A percentile compares a stretch with the other conserved stretches of the same genome.
phyloP scores from a whole-genome alignment of 2,797 vertebrate genomes.

The Peromyscus nudipes region DNA sequence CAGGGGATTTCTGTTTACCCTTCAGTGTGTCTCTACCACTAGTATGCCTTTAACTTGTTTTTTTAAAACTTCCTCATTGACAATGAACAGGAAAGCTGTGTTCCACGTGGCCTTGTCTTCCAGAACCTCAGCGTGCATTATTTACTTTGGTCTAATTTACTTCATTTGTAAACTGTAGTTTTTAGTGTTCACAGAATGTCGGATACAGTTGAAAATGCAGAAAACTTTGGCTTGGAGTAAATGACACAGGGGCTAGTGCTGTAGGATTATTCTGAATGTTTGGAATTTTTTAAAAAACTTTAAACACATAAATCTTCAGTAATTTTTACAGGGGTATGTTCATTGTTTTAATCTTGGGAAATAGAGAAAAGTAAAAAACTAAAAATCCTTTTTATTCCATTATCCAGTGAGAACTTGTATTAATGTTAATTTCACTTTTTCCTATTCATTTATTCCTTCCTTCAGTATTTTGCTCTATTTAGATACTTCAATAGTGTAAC shows the following conservation, averaged over 20 bases:
- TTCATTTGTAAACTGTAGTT: background rate
- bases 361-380: background rate
- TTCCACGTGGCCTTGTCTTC: background rate
- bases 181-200: background rate
- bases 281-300: background rate
- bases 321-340: conserved; percentile 27
- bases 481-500: background rate
- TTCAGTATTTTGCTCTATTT: conserved; percentile 11
- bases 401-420: background rate
- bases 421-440: conserved; percentile 14
- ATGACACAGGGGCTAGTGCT: background rate
- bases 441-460: background rate
- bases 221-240: background rate
- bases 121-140: background rate
- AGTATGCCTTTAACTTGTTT: conserved; percentile 31
- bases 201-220: background rate
- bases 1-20: background rate
- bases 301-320: background rate
- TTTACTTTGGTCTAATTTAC: conserved; percentile 5
- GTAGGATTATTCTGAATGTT: background rate
- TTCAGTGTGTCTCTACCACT: background rate
- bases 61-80: background rate
- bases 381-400: background rate
- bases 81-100: background rate
- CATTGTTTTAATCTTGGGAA: conserved; percentile 65